Base-by-base conservation (phyloP, 2,113 vertebrate species). In the Podarcis muralis region DNA sequence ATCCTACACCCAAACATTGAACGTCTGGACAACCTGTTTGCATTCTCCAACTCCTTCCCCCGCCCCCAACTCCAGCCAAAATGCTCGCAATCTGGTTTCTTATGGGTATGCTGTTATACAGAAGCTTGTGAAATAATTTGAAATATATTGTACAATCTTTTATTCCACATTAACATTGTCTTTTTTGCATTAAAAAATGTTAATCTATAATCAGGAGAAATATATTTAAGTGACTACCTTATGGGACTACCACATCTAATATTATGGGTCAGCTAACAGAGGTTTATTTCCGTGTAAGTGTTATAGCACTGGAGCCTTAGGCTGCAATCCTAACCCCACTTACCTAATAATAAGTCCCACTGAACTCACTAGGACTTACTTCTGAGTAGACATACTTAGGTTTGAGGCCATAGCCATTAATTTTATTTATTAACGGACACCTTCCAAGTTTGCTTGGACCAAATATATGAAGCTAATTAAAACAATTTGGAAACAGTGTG, bases 401-500 rank as follows among this genome's bases (percentile, higher is more conserved):
- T 43, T 53, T 77, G 9, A 16, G 66, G 32, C 27, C 9, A 48
- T 78, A 43, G 65, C 25, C 11, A 83, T 35, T 87, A 37, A 35
- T 79, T 85, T 82, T 72, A 90, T 69, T 88, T 94, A 78, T 83
- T 87, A 78, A 82, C 90, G 65, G 53, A 81, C 48, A 84, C 81
- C 81, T 94, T 96, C 79, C 48, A 53, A 53, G 48, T 53, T 53
- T 53, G 48, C 87, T 76, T 89, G 91, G 71, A 69, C 76, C 71
- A 90, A 75, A 91, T 83, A 86, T 25, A 11, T 40, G 72, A 87
- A 89, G 79, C 86, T 80, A 88, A 81, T 91, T 93, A 93, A 95
- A 95, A 94, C 18, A 96, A 89, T 91, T 92, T 92, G 93, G 88
- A 89, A 76, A 87, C 27, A 87, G 62, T 0, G 0, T 91, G 93